Evolutionary conservation across 2,888 invertebrate species (phyloP).

Genomic region (Lagria hirta): DNA sequence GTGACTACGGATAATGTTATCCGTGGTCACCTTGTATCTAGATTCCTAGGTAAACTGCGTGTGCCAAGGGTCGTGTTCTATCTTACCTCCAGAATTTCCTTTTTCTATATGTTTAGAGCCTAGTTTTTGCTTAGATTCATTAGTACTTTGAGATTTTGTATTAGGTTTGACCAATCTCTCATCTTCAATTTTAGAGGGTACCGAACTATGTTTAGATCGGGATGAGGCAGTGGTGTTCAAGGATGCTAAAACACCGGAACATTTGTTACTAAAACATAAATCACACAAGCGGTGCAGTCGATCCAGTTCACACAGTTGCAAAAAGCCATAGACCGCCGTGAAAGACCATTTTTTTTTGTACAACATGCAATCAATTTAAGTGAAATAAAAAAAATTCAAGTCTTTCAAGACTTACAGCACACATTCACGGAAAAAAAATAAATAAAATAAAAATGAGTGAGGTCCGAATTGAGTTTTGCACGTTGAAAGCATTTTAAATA

Average conservation of each 20-base stretch:
- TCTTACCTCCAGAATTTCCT: constrained; percentile 51
- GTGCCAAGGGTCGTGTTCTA: constrained; percentile 52
- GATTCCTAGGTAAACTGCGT: constrained; percentile 39
- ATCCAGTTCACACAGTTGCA: constrained; percentile 30
- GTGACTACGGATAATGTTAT: no score
- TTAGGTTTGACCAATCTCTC: constrained; percentile 53
- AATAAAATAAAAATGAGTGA: constrained; percentile 23
- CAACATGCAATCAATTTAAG: constrained; percentile 4
- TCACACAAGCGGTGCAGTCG: constrained; percentile 34
- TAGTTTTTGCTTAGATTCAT: constrained; percentile 49
- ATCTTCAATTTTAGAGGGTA: constrained; percentile 57
- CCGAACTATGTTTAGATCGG: constrained; percentile 67
- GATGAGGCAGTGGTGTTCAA: constrained; percentile 73
- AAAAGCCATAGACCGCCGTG: constrained; percentile 23
- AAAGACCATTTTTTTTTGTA: constrained; percentile 17
- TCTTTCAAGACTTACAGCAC: constrained; percentile 25
- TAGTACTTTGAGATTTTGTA: constrained; percentile 47
- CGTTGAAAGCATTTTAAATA: constrained; percentile 30
- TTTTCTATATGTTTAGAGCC: constrained; percentile 45
- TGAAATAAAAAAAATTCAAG: no score
- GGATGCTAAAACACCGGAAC: constrained; percentile 68
- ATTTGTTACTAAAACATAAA: constrained; percentile 41
- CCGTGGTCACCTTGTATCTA: no score
- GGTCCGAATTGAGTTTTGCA: constrained; percentile 28
- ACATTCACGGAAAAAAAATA: constrained; percentile 34